phyloP scores from a whole-genome alignment of 2,113 vertebrate species.

The Perccottus glenii region DNA sequence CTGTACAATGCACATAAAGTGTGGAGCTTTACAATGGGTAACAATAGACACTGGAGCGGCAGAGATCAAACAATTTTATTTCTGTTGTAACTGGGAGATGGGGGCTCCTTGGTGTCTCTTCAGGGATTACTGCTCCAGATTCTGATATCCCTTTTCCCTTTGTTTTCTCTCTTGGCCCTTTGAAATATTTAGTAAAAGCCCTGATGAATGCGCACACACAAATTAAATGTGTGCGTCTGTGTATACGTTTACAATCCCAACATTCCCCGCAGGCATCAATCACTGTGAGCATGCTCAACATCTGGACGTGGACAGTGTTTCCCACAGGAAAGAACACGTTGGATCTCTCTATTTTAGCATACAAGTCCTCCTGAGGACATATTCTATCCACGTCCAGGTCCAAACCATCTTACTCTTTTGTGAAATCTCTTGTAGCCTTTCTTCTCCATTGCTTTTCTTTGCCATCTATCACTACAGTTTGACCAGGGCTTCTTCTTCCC shows the following conservation, averaged over 20 bases:
- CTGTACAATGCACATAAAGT: conserved; percentile 22
- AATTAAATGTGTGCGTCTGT: conserved; percentile 14
- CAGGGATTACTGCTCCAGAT: conserved; percentile 74
- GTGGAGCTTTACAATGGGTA: conserved; percentile 55
- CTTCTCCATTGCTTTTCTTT: conserved; percentile 23
- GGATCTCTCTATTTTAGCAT: conserved; percentile 46
- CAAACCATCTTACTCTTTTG: conserved; percentile 14
- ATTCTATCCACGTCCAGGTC: conserved; percentile 11
- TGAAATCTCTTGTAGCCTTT: conserved; percentile 32
- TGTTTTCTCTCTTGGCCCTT: conserved; percentile 70
- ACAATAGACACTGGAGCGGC: conserved; percentile 60
- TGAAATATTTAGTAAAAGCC: conserved; percentile 73
- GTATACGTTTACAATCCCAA: conserved; percentile 28
- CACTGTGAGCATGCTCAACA: conserved; percentile 48
- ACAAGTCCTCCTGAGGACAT: conserved; percentile 29
- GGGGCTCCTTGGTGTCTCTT: conserved; percentile 60
- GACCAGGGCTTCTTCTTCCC: conserved; percentile 8
- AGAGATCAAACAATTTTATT: conserved; percentile 77
- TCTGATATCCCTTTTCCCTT: conserved; percentile 73
- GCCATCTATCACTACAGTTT: conserved; percentile 31
- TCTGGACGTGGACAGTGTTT: conserved; percentile 58
- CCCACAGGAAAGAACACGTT: conserved; percentile 50
- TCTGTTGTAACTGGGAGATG: conserved; percentile 71
- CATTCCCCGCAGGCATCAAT: conserved; percentile 49
- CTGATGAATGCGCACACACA: conserved; percentile 48